Conservation (phyloP, 2,888 invertebrate genomes). For the Eurytoma californica region DNA sequence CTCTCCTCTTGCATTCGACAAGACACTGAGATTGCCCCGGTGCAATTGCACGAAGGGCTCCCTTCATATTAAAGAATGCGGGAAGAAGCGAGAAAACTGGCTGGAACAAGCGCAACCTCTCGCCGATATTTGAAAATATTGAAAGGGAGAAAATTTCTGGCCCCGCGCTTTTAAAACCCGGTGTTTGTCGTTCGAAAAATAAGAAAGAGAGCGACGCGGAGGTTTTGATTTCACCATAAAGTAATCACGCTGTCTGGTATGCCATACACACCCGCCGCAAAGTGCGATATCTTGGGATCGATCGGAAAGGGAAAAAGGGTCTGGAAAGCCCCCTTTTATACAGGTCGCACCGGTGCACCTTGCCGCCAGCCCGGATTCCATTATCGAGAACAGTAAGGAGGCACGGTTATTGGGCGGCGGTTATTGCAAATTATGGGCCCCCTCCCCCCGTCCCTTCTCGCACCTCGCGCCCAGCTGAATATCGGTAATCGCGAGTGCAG, state of each 20-base stretch:
- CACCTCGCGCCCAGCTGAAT: conserved; percentile 60
- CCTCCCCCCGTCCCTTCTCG: not conserved
- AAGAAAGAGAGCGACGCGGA: not conserved
- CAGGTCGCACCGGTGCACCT: conserved; percentile 6
- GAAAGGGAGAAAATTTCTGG: too few species aligned
- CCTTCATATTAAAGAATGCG: not conserved
- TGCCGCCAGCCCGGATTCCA: conserved; percentile 21
- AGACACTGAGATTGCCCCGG: conserved; percentile 44
- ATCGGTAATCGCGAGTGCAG: conserved; percentile 40
- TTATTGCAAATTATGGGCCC: conserved; percentile 69
- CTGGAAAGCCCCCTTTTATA: conserved; percentile 38
- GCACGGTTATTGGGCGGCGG: conserved; percentile 67
- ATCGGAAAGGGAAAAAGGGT: conserved; percentile 20
- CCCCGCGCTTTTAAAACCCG: too few species aligned
- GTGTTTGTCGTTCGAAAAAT: not conserved
- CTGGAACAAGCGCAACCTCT: not conserved
- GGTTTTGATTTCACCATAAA: too few species aligned
- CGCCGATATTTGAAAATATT: not conserved
- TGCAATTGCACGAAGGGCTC: not conserved
- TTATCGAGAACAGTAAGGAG: conserved; percentile 55
- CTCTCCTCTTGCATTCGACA: not conserved
- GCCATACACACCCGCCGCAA: not conserved
- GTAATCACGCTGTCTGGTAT: too few species aligned
- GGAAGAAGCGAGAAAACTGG: not conserved
- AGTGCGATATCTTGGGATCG: conserved; percentile 21